These are phyloP conservation scores for Clarias platycephalus DNA, from an alignment of 2,797 vertebrate species.

Conservation along the genomic window DNA sequence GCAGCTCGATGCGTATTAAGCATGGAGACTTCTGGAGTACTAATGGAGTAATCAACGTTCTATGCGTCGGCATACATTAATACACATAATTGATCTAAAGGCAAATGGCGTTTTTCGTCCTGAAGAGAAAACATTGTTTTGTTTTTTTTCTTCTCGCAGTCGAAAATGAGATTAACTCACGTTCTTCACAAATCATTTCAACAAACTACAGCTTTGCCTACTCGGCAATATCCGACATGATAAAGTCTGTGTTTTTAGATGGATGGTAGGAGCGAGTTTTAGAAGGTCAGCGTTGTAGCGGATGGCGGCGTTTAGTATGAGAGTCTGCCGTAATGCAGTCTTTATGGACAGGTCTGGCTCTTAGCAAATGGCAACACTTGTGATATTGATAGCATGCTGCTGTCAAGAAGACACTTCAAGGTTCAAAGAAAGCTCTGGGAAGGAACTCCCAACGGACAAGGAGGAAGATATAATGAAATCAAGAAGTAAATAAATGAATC, in stretches of 20 bases:
- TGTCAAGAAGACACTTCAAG: conserved; percentile 80
- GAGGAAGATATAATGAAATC: conserved; percentile 73
- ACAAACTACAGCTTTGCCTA: conserved; percentile 34
- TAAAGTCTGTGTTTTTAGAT: conserved; percentile 34
- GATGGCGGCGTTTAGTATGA: conserved; percentile 36
- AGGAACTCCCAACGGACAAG: conserved; percentile 68
- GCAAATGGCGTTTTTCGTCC: conserved; percentile 38
- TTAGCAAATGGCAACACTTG: conserved; percentile 79
- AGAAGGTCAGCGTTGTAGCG: conserved; percentile 41
- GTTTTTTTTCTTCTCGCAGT: conserved; percentile 23
- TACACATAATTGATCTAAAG: conserved; percentile 51
- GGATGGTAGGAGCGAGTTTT: conserved; percentile 37
- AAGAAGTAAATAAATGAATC: conserved; percentile 85
- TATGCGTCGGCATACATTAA: conserved; percentile 56
- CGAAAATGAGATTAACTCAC: conserved; percentile 12
- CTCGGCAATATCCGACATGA: conserved; percentile 36
- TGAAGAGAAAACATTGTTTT: conserved; percentile 46
- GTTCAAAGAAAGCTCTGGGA: conserved; percentile 63
- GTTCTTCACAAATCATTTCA: conserved; percentile 43
- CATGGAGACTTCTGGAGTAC: conserved; percentile 62
- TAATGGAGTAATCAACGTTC: conserved; percentile 66
- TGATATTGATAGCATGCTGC: conserved; percentile 79
- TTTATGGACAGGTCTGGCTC: conserved; percentile 75
- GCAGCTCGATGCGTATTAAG: conserved; percentile 70
- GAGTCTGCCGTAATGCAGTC: conserved; percentile 68